phyloP scores from a whole-genome alignment of 2,797 vertebrate genomes.

The Phoxinus dragarum region DNA sequence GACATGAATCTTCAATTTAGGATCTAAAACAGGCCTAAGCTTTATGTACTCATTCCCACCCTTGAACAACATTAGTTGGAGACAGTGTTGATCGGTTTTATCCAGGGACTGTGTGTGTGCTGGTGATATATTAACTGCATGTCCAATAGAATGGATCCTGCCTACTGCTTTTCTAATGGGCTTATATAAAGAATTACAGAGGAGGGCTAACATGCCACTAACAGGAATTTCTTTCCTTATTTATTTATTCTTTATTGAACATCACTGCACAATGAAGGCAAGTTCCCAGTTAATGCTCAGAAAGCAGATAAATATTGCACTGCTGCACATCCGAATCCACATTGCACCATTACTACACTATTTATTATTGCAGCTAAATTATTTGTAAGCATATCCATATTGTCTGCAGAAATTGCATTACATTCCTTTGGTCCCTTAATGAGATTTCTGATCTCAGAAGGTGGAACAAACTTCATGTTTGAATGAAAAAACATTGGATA shows the following conservation, averaged over 20 bases:
- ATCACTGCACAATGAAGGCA: background rate
- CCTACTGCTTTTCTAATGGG: slow-evolving; percentile 34
- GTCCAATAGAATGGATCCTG: slow-evolving; percentile 7
- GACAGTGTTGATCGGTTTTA: background rate
- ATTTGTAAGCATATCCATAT: background rate
- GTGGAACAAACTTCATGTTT: background rate
- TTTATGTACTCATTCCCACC: background rate
- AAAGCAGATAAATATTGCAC: background rate
- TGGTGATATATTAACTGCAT: slow-evolving; percentile 49
- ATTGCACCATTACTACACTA: background rate
- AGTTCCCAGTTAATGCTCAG: background rate
- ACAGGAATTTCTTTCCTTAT: background rate
- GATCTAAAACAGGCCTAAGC: background rate
- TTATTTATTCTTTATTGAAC: background rate
- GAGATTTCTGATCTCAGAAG: background rate
- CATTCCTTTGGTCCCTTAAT: background rate
- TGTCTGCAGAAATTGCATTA: background rate
- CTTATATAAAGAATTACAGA: slow-evolving; percentile 18
- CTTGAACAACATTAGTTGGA: slow-evolving; percentile 2
- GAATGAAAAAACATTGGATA: background rate
- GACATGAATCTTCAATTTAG: background rate
- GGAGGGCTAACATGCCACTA: background rate
- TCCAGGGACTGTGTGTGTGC: background rate
- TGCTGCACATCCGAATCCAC: background rate
- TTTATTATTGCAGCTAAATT: background rate